These are phyloP conservation scores for Opisthocomus hoazin DNA, from an alignment of 2,113 vertebrate genomes.

Conservation along the genomic window DNA sequence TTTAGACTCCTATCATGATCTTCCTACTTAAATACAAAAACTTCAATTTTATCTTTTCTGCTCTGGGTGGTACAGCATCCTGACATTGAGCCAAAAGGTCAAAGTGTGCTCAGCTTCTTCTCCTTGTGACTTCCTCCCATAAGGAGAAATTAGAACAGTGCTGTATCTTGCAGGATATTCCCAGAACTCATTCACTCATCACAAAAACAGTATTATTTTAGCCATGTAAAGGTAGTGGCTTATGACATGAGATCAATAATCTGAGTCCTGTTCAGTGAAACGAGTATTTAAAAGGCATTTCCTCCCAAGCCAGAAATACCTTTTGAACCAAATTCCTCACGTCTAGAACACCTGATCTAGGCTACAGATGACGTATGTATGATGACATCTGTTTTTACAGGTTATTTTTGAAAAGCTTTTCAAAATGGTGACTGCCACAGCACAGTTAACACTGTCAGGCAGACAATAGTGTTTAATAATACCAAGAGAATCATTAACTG, in stretches of 20 bases:
- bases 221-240: not conserved
- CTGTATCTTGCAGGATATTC: not conserved
- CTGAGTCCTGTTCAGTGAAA: not conserved
- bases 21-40: not conserved
- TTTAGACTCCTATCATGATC: not conserved
- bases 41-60: not conserved
- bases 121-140: not conserved
- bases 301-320: not conserved
- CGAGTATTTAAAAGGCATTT: not conserved
- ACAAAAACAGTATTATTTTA: not conserved
- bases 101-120: not conserved
- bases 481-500: not conserved
- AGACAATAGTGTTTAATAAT: not conserved
- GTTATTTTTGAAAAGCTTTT: not conserved
- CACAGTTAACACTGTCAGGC: not conserved
- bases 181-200: not conserved
- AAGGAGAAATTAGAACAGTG: not conserved
- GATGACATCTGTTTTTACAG: not conserved
- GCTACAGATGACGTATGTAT: not conserved
- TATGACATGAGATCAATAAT: not conserved
- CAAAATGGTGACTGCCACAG: not conserved
- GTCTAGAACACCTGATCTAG: not conserved
- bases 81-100: not conserved
- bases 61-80: not conserved
- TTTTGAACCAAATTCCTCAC: not conserved